Conservation (phyloP, 2,113 vertebrate genomes). For the Pygoscelis adeliae region DNA sequence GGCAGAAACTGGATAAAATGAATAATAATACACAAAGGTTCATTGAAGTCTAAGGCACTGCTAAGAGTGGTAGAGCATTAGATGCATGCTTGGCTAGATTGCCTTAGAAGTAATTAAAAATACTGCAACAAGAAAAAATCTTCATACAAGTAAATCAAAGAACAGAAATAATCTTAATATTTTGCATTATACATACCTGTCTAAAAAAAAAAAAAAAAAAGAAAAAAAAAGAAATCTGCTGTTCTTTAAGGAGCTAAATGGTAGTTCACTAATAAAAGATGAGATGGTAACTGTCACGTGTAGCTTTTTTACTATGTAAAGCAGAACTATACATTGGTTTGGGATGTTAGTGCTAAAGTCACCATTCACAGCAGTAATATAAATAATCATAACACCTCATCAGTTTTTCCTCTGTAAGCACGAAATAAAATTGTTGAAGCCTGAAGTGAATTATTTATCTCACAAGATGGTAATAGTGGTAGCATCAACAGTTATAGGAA, state of each 20-base stretch:
- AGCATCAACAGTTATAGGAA: not conserved
- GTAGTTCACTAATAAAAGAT: not conserved
- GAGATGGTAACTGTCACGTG: not conserved
- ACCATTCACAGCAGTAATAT: not conserved
- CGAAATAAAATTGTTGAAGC: not conserved
- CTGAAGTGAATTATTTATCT: conserved; percentile 7
- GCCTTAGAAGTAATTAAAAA: not conserved
- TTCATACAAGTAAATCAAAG: not conserved
- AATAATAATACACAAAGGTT: not conserved
- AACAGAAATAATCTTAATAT: not conserved
- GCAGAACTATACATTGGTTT: not conserved
- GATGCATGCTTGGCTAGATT: not conserved
- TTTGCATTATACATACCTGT: not conserved
- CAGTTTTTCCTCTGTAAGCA: not conserved
- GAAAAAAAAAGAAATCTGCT: not conserved
- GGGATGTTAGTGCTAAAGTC: not conserved
- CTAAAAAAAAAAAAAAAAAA: too few species aligned
- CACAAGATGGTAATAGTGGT: not conserved
- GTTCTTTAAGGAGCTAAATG: not conserved
- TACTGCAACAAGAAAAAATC: not conserved
- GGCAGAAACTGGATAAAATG: not conserved
- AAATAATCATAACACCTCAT: not conserved
- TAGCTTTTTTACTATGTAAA: not conserved
- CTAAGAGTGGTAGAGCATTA: not conserved
- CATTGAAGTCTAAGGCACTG: not conserved